Evolutionary conservation across 2,113 vertebrate genomes (phyloP), one percentile per base, ranked within the genome.

Genomic region (Mugil cephalus): DNA sequence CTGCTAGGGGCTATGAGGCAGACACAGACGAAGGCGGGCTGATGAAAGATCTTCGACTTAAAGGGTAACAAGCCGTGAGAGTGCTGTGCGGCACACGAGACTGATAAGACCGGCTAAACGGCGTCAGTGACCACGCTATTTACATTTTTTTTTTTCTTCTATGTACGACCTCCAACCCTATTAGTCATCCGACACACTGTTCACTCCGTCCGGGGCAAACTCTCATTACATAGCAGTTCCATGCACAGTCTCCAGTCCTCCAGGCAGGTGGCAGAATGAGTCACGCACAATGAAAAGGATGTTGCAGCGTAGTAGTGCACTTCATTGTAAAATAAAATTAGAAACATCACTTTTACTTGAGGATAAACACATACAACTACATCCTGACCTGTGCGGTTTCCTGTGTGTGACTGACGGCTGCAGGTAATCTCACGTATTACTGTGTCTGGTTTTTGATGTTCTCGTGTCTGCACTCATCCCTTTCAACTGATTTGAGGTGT

Each of bases 1-100:
- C 58, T 42, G 50, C 69, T 36, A 0, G 47, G 43, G 36, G 58
- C 35, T 38, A 17, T 21, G 30, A 59, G 54, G 40, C 42, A 35
- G 43, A 66, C n/a, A 55, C 15, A 56, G 10, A 60, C 17, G 50
- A 53, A 55, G 50, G 40, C 36, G 47, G 7, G 38, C 45, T 34
- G 38, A 48, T 67, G 53, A 83, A 58, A 80, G 36, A 36, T 54
- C 1, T 19, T 50, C 3, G 4, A 21, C 66, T 51, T 46, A 65
- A 72, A 80, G 50, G 42, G 11, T 53, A 76, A 77, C 52, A 19
- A 39, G 52, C 53, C 64, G 36, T n/a, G 39, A 58, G 47, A 64
- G 38, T 38, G 6, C 13, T 48, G 60, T 3, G 40, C 40, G 18
- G 14, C 36, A 60, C 34, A 35, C 50, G 30, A 38, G 8, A 24